Base-by-base conservation (phyloP, 2,113 vertebrate genomes). In the Spizaetus ornatus region DNA sequence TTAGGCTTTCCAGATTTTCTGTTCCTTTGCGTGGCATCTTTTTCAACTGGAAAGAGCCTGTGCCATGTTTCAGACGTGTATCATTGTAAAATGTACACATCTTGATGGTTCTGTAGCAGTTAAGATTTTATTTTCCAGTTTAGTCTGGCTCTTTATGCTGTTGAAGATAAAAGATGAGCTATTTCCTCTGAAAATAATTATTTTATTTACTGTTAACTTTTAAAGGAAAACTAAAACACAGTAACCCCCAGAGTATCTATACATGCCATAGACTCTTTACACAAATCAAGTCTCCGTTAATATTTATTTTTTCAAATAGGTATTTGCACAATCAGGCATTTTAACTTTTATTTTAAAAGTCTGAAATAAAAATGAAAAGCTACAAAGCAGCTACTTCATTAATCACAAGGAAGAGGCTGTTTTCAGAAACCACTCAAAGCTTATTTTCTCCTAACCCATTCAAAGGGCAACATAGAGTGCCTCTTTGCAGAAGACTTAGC, bases 61-160 rank as follows among this genome's bases (percentile, higher is more conserved):
- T 81, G 43, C 40, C 26, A 4, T 0, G 0, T 55, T 77, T 56
- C 53, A 80, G 47, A 47, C 0, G 2, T 6, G 2, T 6, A 21
- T 21, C 11, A 34, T 0, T 26, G 50, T 22, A 65, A 92, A 82
- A 82, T 11, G 1, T 2, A 36, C 1, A 0, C 16, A 40, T 48
- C 83, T 74, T 14, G 27, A 61, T 13, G 9, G 25, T 4, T 52
- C 65, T 80, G 45, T 1, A n/a, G 53, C 34, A 67, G 52, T 1
- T 13, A 9, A 48, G 23, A 31, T 43, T 38, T 82, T 80, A n/a
- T 56, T 27, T 87, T 61, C n/a, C 53, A 10, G 16, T 55, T 81
- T 34, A 62, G n/a, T n/a, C 53, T 62, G 62, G 4, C 6, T 66
- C 27, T 38, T 74, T 21, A 13, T 13, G 61, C 55, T 29, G 26